These are phyloP conservation scores for Nephrotoma guestfalica DNA, from an alignment of 2,888 invertebrate genomes.

Conservation along the genomic window DNA sequence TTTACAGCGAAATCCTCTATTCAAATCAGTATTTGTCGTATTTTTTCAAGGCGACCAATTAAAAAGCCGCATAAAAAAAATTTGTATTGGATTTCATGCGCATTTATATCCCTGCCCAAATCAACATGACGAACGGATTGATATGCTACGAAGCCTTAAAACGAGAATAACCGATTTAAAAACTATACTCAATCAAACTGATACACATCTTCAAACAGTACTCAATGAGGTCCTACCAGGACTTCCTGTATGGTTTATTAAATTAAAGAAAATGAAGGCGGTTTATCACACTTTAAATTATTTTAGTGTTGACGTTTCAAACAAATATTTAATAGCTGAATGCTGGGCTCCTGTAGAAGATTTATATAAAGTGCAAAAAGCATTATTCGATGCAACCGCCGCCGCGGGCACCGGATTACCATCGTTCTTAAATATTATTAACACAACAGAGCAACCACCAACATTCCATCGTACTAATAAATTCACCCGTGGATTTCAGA, in stretches of 20 bases:
- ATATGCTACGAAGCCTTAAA: slow-evolving; percentile 70
- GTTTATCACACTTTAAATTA: slow-evolving; percentile 88
- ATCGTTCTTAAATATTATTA: slow-evolving; percentile 83
- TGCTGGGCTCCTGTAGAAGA: slow-evolving; percentile 73
- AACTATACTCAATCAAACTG: slow-evolving; percentile 62
- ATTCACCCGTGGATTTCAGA: slow-evolving; percentile 87
- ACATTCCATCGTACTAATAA: slow-evolving; percentile 86
- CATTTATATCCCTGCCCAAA: slow-evolving; percentile 78
- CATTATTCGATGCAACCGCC: slow-evolving; percentile 68
- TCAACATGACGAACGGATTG: slow-evolving; percentile 56
- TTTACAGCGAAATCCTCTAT: slow-evolving; percentile 38
- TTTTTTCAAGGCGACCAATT: slow-evolving; percentile 78
- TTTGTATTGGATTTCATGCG: slow-evolving; percentile 75
- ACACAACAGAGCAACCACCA: slow-evolving; percentile 66
- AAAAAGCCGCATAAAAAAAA: slow-evolving; percentile 73
- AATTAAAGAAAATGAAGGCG: slow-evolving; percentile 80
- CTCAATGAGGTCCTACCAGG: slow-evolving; percentile 66
- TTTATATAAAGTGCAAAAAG: slow-evolving; percentile 55
- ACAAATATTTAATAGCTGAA: slow-evolving; percentile 80
- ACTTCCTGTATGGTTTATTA: slow-evolving; percentile 65
- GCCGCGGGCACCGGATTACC: slow-evolving; percentile 76
- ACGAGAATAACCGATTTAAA: slow-evolving; percentile 70
- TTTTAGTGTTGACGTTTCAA: slow-evolving; percentile 82
- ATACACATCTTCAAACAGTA: slow-evolving; percentile 70
- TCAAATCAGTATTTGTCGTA: slow-evolving; percentile 68